Evolutionary conservation across 2,797 vertebrate species (phyloP).

Genomic region (Coregonus sp.): DNA sequence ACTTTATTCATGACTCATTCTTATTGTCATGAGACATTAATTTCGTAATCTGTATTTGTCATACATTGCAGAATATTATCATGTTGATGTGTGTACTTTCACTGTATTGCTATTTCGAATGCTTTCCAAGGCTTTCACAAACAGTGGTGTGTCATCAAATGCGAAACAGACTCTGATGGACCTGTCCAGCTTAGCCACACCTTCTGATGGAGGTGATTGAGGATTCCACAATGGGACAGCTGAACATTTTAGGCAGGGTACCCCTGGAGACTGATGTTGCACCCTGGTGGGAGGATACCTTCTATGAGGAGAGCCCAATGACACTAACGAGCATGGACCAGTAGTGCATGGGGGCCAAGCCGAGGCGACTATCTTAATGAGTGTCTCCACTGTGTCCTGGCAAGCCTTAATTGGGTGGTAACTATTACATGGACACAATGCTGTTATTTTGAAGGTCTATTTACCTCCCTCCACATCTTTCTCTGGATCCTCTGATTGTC

Average conservation of each 20-base stretch:
- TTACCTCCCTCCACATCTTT: no score
- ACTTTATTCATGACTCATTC: not conserved
- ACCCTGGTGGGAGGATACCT: not conserved
- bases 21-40: not conserved
- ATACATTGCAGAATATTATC: not conserved
- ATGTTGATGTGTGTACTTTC: not conserved
- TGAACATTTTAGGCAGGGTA: not conserved
- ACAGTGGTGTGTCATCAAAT: slow-evolving; percentile 1
- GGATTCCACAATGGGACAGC: slow-evolving; percentile 9
- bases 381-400: not conserved
- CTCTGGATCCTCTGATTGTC: no score
- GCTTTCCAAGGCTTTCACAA: no score
- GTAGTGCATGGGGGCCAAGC: no score
- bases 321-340: not conserved
- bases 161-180: slow-evolving; percentile 2
- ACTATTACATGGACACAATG: not conserved
- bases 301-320: not conserved
- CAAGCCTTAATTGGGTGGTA: not conserved
- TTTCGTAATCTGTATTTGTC: not conserved
- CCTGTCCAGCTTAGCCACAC: slow-evolving; percentile 9
- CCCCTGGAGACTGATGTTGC: not conserved
- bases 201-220: slow-evolving; percentile 17
- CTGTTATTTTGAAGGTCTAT: not conserved
- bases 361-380: not conserved
- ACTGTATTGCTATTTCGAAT: not conserved